Percentiles rank a stretch among this genome's conserved stretches.
phyloP scores from a whole-genome alignment of 2,888 invertebrate species.

The Seira ritae region DNA sequence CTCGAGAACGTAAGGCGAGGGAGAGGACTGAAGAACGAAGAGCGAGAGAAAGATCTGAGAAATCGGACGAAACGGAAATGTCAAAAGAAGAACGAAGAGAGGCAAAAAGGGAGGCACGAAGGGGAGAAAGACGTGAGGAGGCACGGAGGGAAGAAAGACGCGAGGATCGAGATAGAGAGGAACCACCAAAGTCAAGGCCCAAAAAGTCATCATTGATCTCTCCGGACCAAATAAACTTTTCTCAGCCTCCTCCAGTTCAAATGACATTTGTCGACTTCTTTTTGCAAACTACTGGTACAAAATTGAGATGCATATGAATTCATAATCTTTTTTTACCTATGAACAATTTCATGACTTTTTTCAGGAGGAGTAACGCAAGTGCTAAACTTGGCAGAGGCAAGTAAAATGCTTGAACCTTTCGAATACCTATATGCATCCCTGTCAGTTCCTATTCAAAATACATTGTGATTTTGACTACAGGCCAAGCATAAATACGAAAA shows the following conservation, averaged over 20 bases:
- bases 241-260: slow-evolving; percentile 6
- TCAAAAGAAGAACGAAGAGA: slow-evolving; percentile 15
- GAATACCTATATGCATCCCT: neutral
- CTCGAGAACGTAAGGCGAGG: neutral
- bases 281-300: slow-evolving; percentile 19
- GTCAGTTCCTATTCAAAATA: neutral
- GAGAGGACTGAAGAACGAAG: neutral
- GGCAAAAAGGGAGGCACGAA: neutral
- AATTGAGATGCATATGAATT: neutral
- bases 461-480: slow-evolving; percentile 19
- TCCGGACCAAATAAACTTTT: slow-evolving; percentile 32
- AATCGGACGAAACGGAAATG: neutral
- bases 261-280: slow-evolving; percentile 34
- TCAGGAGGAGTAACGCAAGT: slow-evolving; percentile 23
- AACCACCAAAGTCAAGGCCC: neutral
- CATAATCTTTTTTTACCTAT: neutral
- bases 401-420: neutral
- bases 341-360: neutral
- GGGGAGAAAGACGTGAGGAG: neutral
- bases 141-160: slow-evolving; percentile 9
- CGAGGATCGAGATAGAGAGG: neutral
- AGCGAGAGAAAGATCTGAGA: neutral
- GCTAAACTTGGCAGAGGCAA: slow-evolving; percentile 45
- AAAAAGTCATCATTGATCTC: slow-evolving; percentile 10
- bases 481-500: slow-evolving; percentile 45